Percentiles rank a stretch among this genome's conserved stretches.
Conservation (phyloP, 1,140 invertebrate genomes). For the Drosophila kikkawai region DNA sequence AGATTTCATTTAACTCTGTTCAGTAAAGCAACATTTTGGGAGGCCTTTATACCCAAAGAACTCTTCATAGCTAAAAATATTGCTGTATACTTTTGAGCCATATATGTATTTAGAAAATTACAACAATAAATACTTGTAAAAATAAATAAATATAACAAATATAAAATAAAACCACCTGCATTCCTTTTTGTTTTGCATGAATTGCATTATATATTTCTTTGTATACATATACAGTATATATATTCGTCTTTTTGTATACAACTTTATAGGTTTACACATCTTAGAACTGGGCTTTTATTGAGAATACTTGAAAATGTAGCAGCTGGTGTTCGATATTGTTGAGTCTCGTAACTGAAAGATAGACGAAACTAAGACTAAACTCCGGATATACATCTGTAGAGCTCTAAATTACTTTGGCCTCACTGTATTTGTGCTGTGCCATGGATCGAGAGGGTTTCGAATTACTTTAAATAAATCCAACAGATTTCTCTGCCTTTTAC, state of each 20-base stretch:
- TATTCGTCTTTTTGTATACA: slow-evolving; percentile 46
- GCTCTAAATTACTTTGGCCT: slow-evolving; percentile 43
- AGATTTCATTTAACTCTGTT: too few relatives aligned
- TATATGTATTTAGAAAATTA: background rate
- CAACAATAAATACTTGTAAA: background rate
- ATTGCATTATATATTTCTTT: slow-evolving; percentile 43
- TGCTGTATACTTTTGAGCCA: background rate
- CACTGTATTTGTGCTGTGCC: slow-evolving; percentile 41
- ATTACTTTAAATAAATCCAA: background rate
- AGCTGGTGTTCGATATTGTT: slow-evolving; percentile 24
- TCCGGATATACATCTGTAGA: slow-evolving; percentile 3
- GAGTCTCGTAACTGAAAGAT: slow-evolving; percentile 41
- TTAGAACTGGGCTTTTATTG: slow-evolving; percentile 35
- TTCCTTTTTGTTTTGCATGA: slow-evolving; percentile 12
- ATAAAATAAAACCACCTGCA: background rate
- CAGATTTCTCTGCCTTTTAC: background rate
- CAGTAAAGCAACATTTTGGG: background rate
- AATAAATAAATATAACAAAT: background rate
- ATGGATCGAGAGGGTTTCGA: slow-evolving; percentile 1
- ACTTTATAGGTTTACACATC: slow-evolving; percentile 40
- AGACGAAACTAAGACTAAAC: slow-evolving; percentile 23
- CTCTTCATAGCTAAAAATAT: background rate
- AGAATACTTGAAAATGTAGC: slow-evolving; percentile 41
- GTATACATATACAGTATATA: slow-evolving; percentile 51
- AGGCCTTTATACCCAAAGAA: rapidly evolving